Percentiles rank a stretch among this genome's conserved stretches.
Evolutionary conservation across 2,888 invertebrate species (phyloP).

Genomic region (Euzophera pinguis): DNA sequence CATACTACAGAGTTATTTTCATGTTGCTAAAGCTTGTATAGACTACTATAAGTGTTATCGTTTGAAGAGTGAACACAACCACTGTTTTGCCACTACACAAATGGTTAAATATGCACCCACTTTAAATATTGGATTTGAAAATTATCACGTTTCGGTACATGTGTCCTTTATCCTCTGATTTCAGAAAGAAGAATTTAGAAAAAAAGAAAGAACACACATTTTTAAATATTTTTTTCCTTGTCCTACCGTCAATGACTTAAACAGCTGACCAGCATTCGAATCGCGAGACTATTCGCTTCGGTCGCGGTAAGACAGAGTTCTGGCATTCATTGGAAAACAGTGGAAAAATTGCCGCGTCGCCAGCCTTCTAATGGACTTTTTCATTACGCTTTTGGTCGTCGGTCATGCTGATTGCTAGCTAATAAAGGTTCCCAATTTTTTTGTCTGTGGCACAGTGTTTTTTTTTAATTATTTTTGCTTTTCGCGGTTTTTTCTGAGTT

Average conservation of each 20-base stretch:
- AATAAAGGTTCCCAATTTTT: neutral
- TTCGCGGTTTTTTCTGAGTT: too few relatives aligned
- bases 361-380: constrained; percentile 27
- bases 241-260: constrained; percentile 34
- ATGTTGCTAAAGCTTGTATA: too few relatives aligned
- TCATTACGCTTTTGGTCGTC: constrained; percentile 20
- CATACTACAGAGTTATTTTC: too few relatives aligned
- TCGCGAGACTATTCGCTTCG: constrained; percentile 55
- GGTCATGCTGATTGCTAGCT: constrained; percentile 2
- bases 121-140: too few relatives aligned
- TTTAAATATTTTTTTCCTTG: neutral
- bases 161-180: too few relatives aligned
- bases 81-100: too few relatives aligned
- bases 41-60: too few relatives aligned
- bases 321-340: constrained; percentile 35
- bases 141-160: too few relatives aligned
- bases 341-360: constrained; percentile 55
- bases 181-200: too few relatives aligned
- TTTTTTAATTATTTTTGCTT: neutral
- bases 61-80: too few relatives aligned
- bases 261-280: constrained; percentile 34
- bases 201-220: too few relatives aligned
- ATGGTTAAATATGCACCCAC: too few relatives aligned
- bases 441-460: neutral
- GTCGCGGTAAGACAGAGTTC: constrained; percentile 45